Evolutionary conservation across 2,888 invertebrate genomes (phyloP), one percentile per base, ranked within the genome.

Genomic region (Mellilla xanthometata): DNA sequence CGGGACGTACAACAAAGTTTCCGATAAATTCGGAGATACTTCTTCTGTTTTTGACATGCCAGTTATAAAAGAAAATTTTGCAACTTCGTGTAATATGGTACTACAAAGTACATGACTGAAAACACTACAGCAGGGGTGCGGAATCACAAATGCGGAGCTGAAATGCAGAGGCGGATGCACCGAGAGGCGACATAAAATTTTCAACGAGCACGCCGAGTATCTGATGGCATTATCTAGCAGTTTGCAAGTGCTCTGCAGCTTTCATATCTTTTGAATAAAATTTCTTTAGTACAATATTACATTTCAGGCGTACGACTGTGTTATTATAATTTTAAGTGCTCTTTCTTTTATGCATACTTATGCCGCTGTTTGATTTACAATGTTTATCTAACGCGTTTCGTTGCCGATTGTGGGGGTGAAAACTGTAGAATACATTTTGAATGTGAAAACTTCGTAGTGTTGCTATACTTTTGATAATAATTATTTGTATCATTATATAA

Each of bases 171-270:
- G 72, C 72, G 76, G 72, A 76, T 81, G 82, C 81, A 78, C 73
- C 69, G 77, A 72, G 79, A 79, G 70, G 80, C 76, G 85, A 83
- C 81, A 86, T 86, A 80, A 87, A 85, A 86, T 81, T 84, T 84
- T 84, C 86, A 86, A 82, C 80, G 81, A 83, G 76, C 76, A 72
- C 72, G 72, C 71, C 67, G 79, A 80, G 81, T 78, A 81, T 82
- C 81, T 77, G 80, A 76, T 75, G 72, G 82, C 78, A 85, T 86
- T 84, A 87, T 87, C 82, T 85, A 78, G 79, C 79, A 75, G 80
- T 82, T 84, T 80, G 84, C 76, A 71, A 82, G 79, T 78, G 76
- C 81, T 78, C 67, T 68, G 68, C 61, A 68, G 74, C 69, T 75
- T 77, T 83, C 78, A 78, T 81, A 81, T 79, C 78, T 80, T 82